phyloP scores from a whole-genome alignment of 2,113 vertebrate genomes.

The Ranitomeya variabilis region DNA sequence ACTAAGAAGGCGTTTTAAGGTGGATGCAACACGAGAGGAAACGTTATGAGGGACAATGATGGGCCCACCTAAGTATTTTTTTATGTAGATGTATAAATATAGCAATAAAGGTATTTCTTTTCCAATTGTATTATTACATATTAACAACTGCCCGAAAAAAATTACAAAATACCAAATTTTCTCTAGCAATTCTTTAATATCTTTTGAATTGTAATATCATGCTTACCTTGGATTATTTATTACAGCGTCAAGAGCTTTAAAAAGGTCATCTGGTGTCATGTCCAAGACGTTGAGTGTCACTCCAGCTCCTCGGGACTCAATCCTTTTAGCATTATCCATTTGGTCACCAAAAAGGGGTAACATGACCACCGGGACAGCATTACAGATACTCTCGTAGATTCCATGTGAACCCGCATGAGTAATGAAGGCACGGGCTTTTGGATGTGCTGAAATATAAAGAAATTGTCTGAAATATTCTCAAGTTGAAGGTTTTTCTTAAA shows the following conservation, averaged over 20 bases:
- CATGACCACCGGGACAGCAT: constrained; percentile 88
- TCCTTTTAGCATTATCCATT: constrained; percentile 81
- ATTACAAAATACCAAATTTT: neutral
- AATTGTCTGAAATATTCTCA: neutral
- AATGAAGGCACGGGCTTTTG: constrained; percentile 86
- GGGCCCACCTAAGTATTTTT: too few relatives aligned
- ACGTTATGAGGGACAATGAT: too few relatives aligned
- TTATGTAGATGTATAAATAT: too few relatives aligned
- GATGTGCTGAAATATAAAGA: constrained; percentile 75
- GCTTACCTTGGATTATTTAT: constrained; percentile 85
- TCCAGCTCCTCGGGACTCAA: constrained; percentile 79
- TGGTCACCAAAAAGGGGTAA: constrained; percentile 87
- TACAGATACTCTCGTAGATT: constrained; percentile 89
- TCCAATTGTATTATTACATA: neutral
- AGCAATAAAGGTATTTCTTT: neutral
- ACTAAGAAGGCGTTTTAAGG: too few relatives aligned
- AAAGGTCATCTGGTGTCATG: constrained; percentile 77
- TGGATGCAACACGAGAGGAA: too few relatives aligned
- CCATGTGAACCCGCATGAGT: constrained; percentile 90
- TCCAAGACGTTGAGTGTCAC: constrained; percentile 77
- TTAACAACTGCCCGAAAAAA: neutral
- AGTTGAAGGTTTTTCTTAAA: neutral
- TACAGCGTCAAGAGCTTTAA: constrained; percentile 76
- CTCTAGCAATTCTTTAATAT: too few relatives aligned
- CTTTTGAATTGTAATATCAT: neutral